Conservation (phyloP, 2,113 vertebrate species). For the Drymodes brunneopygia region DNA sequence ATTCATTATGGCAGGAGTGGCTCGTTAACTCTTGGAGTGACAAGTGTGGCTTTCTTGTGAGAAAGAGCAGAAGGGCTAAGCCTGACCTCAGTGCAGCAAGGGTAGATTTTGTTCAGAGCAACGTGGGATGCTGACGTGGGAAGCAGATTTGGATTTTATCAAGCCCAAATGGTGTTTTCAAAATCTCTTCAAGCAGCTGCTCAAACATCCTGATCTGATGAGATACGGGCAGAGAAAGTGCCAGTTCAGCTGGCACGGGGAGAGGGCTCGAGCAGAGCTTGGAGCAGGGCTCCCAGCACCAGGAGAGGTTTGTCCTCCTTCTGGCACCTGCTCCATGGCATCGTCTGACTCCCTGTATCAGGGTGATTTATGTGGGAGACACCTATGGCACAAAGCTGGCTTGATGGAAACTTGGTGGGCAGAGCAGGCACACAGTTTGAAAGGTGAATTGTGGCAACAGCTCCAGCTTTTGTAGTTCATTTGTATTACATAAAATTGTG, state of each 20-base stretch:
- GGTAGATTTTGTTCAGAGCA: neutral
- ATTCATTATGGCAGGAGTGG: constrained; percentile 60
- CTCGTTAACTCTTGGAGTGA: constrained; percentile 48
- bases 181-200: constrained; percentile 5
- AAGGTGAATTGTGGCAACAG: neutral
- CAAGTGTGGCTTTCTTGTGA: neutral
- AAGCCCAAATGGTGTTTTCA: neutral
- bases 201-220: constrained; percentile 20
- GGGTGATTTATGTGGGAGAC: neutral
- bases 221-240: neutral
- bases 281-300: neutral
- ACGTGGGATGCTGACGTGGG: neutral
- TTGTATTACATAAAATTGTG: neutral
- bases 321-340: neutral
- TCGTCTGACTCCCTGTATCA: fast-evolving
- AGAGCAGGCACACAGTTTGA: neutral
- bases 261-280: neutral
- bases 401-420: neutral
- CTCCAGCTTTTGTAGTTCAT: neutral
- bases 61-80: constrained; percentile 2
- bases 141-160: constrained; percentile 7
- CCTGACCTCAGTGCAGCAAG: neutral
- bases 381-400: neutral
- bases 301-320: neutral
- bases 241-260: neutral